Conservation (phyloP, 1,140 invertebrate genomes). For the Apis mellifera region Amel_HAv3.1 CM009931.2:14213001-14213500, state of each 20-base stretch:
- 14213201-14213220: conserved; percentile 52
- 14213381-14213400: too few species aligned
- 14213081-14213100: neutral
- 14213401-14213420: too few species aligned
- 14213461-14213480: too few species aligned
- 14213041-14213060: neutral
- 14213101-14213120: conserved; percentile 55
- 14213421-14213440: too few species aligned
- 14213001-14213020: conserved; percentile 65
- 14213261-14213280: conserved; percentile 59
- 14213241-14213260: conserved; percentile 63
- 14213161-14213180: conserved; percentile 68
- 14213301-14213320: conserved; percentile 58
- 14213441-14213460: too few species aligned
- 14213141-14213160: conserved; percentile 66
- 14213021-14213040: conserved; percentile 64
- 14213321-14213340: conserved; percentile 56
- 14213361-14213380: neutral
- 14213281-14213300: conserved; percentile 63
- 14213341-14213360: conserved; percentile 59
- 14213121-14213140: conserved; percentile 50
- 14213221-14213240: conserved; percentile 64
- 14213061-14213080: neutral
- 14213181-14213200: conserved; percentile 62
- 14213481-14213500: too few species aligned